Evolutionary conservation across 1,140 invertebrate species (phyloP), one percentile per base, ranked within the genome.

Genomic region (Forficula auricularia): DNA sequence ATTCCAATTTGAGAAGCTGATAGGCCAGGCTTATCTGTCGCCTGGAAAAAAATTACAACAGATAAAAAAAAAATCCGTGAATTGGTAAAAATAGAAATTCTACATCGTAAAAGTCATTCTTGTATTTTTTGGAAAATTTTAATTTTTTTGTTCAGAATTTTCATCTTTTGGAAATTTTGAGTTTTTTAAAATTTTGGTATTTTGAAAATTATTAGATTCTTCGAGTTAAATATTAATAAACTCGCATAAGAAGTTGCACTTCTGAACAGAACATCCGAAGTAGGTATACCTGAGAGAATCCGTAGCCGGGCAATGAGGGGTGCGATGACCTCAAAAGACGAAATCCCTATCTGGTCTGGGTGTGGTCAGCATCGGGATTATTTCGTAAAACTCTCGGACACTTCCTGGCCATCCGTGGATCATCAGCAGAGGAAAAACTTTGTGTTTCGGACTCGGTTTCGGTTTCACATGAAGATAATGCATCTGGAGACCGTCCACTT

Each of bases 321-420:
- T 4, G 71, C 71, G 14, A 91, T 70, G 1, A 89, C 62, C 60
- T 89, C 82, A n/a, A 50, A 88, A 79, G 1, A 76, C 79, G 51
- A 81, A 75, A 48, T 77, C 63, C 33, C 65, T 61, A 7, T 66
- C 65, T 19, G 63, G 57, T 37, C 62, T 59, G 3, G 71, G 62
- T 1, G 65, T 68, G 0, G 70, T 79, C 1, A 87, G 60, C 3
- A 77, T 42, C 0, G 80, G 80, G 38, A 83, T 64, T 12, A 68
- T 50, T 47, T 68, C 64, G 22, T 59, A 56, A 50, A 90, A 91
- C 58, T 92, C 86, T 10, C 79, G 65, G 2, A 91, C 66, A 0
- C 82, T 84, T 19, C 89, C 86, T 3, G 89, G 89, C 89, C 88
- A 95, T 10, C 89, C 88, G 54, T 94, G 87, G 3, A 86, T 51